Evolutionary conservation across 37 sponge, comb jelly and placozoan species (phyloP), one percentile per base, ranked within the genome.

Genomic region (Halisarca cf. caerulea): DNA sequence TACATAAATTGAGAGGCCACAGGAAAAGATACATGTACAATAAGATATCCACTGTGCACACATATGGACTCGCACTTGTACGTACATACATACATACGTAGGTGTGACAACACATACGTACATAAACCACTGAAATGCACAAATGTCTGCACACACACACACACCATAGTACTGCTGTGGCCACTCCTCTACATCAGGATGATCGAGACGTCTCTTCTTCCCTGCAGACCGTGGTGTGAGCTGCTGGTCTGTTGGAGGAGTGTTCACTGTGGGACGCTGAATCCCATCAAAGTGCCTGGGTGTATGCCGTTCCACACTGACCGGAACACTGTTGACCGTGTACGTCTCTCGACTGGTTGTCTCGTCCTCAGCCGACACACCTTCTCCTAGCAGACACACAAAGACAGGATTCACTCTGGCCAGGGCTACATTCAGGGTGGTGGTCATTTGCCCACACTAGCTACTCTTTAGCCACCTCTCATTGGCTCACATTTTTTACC

Each of bases 251-350:
- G 75, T 40, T 24, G 58, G 80, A 37, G n/a, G 23, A n/a, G 24
- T 37, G 7, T 74, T 38, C 27, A 82, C 41, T 15, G 61, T 40
- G 58, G 79, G 71, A 57, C 85, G 33, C 47, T 77, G 75, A 33
- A 41, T 41, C 23, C 81, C 58, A 68, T 38, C 20, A 74, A 40
- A 43, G 4, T 64, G 60, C 0, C 89, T 55, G 18, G 92, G 90
- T 23, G 89, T 89, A 77, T 92, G 93, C 15, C 93, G 81, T 18
- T 89, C 89, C 59, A 92, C 93, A 40, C 66, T 43, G 45, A 89
- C 89, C 32, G 41, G 81, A 5, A 86, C 58, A 23, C 82, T 43
- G 27, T 33, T 74, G 6, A 41, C 69, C 20, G 23, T 61, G 47
- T 36, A 38, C 14, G 66, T 82, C 2, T 9, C 57, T 23, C 51